These are phyloP conservation scores for Spondyliosoma cantharus DNA, from an alignment of 2,797 vertebrate genomes.

Conservation along the genomic window DNA sequence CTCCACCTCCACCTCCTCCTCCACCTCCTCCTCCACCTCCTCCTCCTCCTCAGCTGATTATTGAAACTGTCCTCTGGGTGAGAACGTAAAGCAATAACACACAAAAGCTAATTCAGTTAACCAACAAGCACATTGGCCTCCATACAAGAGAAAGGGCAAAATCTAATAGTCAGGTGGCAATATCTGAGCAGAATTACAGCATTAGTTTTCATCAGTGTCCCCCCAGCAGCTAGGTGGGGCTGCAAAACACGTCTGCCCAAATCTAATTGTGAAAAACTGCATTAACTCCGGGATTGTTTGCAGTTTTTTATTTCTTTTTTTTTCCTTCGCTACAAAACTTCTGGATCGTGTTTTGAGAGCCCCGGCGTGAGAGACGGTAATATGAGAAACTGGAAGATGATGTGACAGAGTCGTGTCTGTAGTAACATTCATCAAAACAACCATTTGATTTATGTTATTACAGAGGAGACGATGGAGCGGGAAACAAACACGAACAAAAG, in stretches of 20 bases:
- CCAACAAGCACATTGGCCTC: constrained; percentile 80
- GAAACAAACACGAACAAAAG: constrained; percentile 25
- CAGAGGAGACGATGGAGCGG: not conserved
- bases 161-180: constrained; percentile 87
- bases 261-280: constrained; percentile 75
- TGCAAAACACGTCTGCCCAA: constrained; percentile 68
- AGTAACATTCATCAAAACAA: constrained; percentile 40
- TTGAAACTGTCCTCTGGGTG: constrained; percentile 83
- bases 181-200: constrained; percentile 83
- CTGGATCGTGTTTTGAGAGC: constrained; percentile 38
- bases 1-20: not conserved
- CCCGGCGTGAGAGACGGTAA: constrained; percentile 33
- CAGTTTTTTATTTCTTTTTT: constrained; percentile 20
- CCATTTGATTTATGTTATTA: constrained; percentile 36
- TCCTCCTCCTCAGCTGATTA: constrained; percentile 63
- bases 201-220: constrained; percentile 89
- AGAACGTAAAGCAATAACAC: constrained; percentile 83
- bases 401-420: constrained; percentile 28
- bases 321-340: constrained; percentile 45
- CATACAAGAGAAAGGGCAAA: constrained; percentile 79
- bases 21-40: constrained; percentile 13
- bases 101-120: constrained; percentile 81
- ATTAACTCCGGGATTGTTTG: constrained; percentile 75
- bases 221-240: constrained; percentile 76
- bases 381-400: constrained; percentile 20